A percentile compares a stretch with the other conserved stretches of the same genome.
These are phyloP conservation scores for Nasonia oneida DNA, from an alignment of 2,888 invertebrate species.

Conservation along the genomic window DNA sequence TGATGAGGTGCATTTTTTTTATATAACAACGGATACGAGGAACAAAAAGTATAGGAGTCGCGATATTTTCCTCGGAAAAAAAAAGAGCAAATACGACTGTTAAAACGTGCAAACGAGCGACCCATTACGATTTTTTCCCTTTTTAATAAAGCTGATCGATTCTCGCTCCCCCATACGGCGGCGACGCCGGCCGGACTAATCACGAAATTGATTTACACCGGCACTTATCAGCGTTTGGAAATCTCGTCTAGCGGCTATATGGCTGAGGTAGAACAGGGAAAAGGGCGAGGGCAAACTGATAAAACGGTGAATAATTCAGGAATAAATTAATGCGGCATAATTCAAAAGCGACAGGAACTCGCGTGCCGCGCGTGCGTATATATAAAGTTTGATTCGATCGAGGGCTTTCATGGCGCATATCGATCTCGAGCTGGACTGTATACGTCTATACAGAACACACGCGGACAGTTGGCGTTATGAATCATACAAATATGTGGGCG, in stretches of 20 bases:
- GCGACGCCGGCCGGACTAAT: conserved; percentile 39
- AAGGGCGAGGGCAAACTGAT: conserved; percentile 52
- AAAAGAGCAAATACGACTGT: neutral
- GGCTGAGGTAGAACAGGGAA: conserved; percentile 39
- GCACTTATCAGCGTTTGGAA: conserved; percentile 59
- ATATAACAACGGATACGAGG: neutral
- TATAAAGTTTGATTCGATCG: conserved; percentile 61
- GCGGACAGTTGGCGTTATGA: conserved; percentile 62
- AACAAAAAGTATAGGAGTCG: neutral
- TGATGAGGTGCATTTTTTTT: neutral
- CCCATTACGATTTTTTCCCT: conserved; percentile 5
- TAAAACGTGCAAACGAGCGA: conserved; percentile 13
- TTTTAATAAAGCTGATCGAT: conserved; percentile 59
- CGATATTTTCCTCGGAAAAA: neutral
- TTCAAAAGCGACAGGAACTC: conserved; percentile 60
- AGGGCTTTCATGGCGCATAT: conserved; percentile 49
- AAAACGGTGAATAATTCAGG: conserved; percentile 62
- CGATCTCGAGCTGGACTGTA: conserved; percentile 44
- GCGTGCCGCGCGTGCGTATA: conserved; percentile 61
- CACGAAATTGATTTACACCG: conserved; percentile 62
- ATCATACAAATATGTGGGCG: conserved; percentile 64
- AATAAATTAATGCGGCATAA: conserved; percentile 62
- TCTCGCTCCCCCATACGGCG: neutral
- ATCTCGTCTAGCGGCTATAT: conserved; percentile 39
- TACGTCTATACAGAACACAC: neutral